Percentiles rank a stretch among this genome's conserved stretches.
phyloP scores from a whole-genome alignment of 2,797 vertebrate genomes.

The Microctenopoma lineatum region DNA sequence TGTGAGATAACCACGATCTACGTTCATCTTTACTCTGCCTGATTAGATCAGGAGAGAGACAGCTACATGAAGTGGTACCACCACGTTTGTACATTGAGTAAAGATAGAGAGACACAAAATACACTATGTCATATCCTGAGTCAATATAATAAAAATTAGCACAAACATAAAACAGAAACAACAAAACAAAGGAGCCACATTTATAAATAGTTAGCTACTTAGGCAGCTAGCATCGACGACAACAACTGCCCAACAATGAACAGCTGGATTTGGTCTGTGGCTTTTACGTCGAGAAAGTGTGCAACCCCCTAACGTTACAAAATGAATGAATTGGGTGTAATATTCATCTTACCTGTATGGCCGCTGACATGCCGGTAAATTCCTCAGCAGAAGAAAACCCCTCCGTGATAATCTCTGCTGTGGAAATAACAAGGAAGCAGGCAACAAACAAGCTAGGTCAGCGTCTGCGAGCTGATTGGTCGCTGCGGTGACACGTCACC shows the following conservation, averaged over 20 bases:
- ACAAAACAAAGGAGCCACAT: neutral
- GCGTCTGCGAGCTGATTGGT: constrained; percentile 45
- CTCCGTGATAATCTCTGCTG: neutral
- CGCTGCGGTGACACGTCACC: constrained; percentile 1
- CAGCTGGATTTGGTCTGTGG: too few species aligned
- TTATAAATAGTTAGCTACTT: neutral
- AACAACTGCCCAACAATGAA: neutral
- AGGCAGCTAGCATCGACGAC: neutral
- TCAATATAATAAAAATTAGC: too few species aligned
- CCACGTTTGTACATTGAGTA: neutral
- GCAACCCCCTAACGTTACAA: rapidly evolving
- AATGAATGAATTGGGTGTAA: neutral
- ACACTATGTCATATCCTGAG: too few species aligned
- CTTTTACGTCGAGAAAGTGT: neutral
- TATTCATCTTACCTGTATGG: constrained; percentile 42
- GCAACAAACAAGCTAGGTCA: constrained; percentile 7
- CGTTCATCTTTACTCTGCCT: neutral
- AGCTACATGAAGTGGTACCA: neutral
- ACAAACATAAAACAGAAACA: neutral
- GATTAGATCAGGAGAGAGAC: neutral
- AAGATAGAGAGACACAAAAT: neutral
- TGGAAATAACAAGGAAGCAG: neutral
- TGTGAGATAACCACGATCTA: neutral
- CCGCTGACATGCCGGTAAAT: neutral
- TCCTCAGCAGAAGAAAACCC: neutral